Evolutionary conservation across 1,140 invertebrate genomes (phyloP).

Genomic region (Cyphomyrmex costatus): DNA sequence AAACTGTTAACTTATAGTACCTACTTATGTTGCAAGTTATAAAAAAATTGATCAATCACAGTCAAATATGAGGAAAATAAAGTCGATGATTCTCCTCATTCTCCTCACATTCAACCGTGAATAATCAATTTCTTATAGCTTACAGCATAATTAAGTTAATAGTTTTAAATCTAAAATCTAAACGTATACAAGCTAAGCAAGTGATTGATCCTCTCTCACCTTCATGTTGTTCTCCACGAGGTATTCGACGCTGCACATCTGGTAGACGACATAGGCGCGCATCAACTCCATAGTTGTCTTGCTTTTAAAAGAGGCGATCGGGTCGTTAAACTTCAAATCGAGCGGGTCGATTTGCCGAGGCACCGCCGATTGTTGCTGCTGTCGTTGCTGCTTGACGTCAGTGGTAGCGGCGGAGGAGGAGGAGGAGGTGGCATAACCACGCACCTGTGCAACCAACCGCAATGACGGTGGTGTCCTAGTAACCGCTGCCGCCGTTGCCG

Average conservation of each 20-base stretch:
- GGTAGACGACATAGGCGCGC: conserved; percentile 97
- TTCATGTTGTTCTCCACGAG: conserved; percentile 98
- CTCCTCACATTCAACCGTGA: too few relatives aligned
- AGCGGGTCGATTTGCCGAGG: conserved; percentile 90
- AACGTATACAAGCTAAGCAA: neutral
- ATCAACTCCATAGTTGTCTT: conserved; percentile 98
- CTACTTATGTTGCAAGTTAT: too few relatives aligned
- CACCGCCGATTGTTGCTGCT: conserved; percentile 73
- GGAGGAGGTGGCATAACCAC: conserved; percentile 67
- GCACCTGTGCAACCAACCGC: conserved; percentile 77
- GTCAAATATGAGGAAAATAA: too few relatives aligned
- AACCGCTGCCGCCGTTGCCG: conserved; percentile 32
- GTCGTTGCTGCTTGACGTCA: conserved; percentile 72
- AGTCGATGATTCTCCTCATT: too few relatives aligned
- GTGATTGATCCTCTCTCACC: conserved; percentile 88
- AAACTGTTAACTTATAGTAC: too few relatives aligned
- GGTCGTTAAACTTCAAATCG: conserved; percentile 95
- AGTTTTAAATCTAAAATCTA: too few relatives aligned
- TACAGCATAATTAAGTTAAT: too few relatives aligned
- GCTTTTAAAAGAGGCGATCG: conserved; percentile 95
- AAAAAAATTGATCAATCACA: too few relatives aligned
- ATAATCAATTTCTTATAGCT: too few relatives aligned
- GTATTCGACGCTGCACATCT: conserved; percentile 95
- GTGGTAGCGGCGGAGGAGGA: conserved; percentile 63
- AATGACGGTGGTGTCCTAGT: conserved; percentile 72